Conservation (phyloP, 2,113 vertebrate species). For the Bucco capensis region DNA sequence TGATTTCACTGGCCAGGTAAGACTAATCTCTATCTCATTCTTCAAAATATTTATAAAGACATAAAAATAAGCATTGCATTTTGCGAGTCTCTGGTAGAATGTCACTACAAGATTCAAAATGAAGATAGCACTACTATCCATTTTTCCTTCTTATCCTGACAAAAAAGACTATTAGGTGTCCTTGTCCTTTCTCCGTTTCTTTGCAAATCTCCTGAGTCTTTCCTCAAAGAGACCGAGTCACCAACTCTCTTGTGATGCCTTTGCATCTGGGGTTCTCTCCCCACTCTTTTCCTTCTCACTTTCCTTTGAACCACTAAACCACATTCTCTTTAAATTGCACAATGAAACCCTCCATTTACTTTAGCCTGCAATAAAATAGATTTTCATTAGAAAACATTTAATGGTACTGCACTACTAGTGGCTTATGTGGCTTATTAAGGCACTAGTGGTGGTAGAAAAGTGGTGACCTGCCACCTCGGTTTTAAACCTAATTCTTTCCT, state of each 20-base stretch:
- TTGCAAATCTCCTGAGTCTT: background rate
- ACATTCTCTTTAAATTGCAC: background rate
- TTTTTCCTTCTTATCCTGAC: background rate
- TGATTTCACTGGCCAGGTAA: background rate
- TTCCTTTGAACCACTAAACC: background rate
- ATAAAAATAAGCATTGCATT: background rate
- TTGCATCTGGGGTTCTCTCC: background rate
- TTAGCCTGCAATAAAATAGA: constrained; percentile 47
- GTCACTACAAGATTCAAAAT: background rate
- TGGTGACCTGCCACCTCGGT: constrained; percentile 37
- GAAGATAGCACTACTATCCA: background rate
- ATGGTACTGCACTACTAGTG: background rate
- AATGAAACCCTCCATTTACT: constrained; percentile 47
- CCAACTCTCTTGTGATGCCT: background rate
- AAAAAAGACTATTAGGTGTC: background rate
- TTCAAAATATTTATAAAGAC: background rate
- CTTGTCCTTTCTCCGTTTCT: background rate
- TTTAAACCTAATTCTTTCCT: constrained; percentile 44
- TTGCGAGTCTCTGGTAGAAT: background rate
- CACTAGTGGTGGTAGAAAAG: background rate
- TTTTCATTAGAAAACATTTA: constrained; percentile 47
- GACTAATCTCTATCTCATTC: background rate
- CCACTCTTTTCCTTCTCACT: background rate
- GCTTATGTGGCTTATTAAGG: constrained; percentile 9
- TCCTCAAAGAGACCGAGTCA: background rate